Percentiles rank a stretch among this genome's conserved stretches.
These are phyloP conservation scores for Heliocidaris erythrogramma DNA, from an alignment of 35 echinoderm and acorn worm species.

Conservation along the genomic window DNA sequence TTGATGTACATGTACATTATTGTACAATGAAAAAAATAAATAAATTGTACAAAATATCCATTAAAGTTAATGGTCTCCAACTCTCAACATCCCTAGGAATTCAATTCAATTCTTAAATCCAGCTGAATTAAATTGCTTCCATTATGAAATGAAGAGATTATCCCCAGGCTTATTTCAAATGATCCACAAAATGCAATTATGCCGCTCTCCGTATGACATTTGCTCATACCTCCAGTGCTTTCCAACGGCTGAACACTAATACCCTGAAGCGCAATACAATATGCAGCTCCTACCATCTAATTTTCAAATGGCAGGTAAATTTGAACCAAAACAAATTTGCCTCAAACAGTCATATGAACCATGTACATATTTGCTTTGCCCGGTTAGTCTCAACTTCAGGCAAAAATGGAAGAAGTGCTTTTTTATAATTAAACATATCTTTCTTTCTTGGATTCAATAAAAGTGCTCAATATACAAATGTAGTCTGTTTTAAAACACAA, in stretches of 20 bases:
- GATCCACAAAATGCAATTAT: neutral
- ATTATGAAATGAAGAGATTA: neutral
- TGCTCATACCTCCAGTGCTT: neutral
- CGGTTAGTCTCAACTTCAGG: neutral
- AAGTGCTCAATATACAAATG: too few relatives aligned
- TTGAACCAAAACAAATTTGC: constrained; percentile 12
- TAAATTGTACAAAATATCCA: too few relatives aligned
- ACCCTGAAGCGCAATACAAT: neutral
- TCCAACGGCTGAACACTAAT: neutral
- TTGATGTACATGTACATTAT: too few relatives aligned
- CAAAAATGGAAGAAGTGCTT: too few relatives aligned
- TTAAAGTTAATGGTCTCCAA: neutral
- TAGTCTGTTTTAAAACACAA: neutral
- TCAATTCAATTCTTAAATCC: neutral
- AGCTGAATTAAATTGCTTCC: neutral
- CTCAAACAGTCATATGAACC: neutral
- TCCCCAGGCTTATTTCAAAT: neutral
- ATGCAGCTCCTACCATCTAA: neutral
- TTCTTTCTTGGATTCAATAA: too few relatives aligned
- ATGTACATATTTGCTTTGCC: neutral
- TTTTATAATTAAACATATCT: too few relatives aligned
- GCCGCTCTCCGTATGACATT: neutral
- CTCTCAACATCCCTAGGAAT: neutral
- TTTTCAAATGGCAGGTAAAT: neutral
- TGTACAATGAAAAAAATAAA: too few relatives aligned